Evolutionary conservation across 2,888 invertebrate species (phyloP), one percentile per base, ranked within the genome.

Genomic region (Eristalis intricaria): DNA sequence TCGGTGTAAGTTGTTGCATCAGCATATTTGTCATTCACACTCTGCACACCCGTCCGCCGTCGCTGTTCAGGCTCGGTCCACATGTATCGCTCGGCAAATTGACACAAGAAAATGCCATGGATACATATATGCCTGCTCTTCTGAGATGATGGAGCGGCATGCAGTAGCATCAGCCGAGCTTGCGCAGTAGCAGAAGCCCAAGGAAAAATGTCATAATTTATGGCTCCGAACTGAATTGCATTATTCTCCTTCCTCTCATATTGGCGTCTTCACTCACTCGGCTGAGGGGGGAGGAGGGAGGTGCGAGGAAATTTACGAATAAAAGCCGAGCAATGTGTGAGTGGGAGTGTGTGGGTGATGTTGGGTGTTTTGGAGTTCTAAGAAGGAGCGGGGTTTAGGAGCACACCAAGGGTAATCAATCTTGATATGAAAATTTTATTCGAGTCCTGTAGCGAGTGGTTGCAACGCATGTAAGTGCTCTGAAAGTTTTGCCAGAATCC

Each of bases 341-440:
- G 32, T 8, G 32, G 32, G 8, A 32, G 32, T 32, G 32, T 11
- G n/a, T n/a, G 32, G 11, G 35, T 63, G 35, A 73, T 56, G 50
- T 63, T 68, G 23, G 38, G 13, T 35, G 40, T n/a, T 26, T 7
- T 7, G 4, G 32, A 32, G 32, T 32, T 32, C 8, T 4, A 29
- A 5, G 5, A 29, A 29, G 29, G 23, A 58, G 8, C 23, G 15
- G 7, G 11, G 32, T 11, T 22, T 13, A 38, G 23, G 60, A 23
- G 11, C n/a, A 56, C 11, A 56, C 64, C 40, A 58, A 40, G 65
- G 71, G 82, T 78, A 86, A 86, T 86, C 82, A 86, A 86, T 86
- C 85, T 78, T 86, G 74, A 70, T 82, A 86, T 86, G 82, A 86
- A 82, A 82, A 86, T 86, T 86, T 60, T 74, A 82, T 70, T 61